Conservation (phyloP, 2,888 invertebrate species). For the Magallana nippona region DNA sequence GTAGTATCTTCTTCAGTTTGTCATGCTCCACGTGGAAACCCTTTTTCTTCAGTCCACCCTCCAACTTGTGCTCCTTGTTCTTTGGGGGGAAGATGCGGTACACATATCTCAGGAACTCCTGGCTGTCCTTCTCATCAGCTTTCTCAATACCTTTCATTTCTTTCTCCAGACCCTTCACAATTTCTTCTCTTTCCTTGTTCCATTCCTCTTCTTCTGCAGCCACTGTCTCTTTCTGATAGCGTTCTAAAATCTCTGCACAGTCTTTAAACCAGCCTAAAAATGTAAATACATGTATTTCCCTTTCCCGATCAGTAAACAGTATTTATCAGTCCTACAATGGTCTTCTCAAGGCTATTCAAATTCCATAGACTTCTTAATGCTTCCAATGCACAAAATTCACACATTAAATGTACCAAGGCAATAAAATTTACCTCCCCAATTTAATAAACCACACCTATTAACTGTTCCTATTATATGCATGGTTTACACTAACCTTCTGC, state of each 20-base stretch:
- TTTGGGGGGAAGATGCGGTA: slow-evolving; percentile 60
- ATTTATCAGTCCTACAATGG: too few relatives aligned
- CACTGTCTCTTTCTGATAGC: slow-evolving; percentile 59
- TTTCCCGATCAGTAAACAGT: too few relatives aligned
- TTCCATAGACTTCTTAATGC: too few relatives aligned
- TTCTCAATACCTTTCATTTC: slow-evolving; percentile 53
- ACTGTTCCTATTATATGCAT: neutral
- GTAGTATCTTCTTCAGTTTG: slow-evolving; percentile 54
- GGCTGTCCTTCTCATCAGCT: slow-evolving; percentile 39
- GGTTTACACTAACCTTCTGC: neutral
- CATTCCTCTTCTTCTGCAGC: slow-evolving; percentile 55
- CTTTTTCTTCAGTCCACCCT: slow-evolving; percentile 43
- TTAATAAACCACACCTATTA: too few relatives aligned
- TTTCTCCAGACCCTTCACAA: slow-evolving; percentile 51
- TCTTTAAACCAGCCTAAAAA: slow-evolving; percentile 63
- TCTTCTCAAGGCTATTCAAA: too few relatives aligned
- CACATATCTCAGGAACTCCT: slow-evolving; percentile 58
- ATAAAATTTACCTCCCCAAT: too few relatives aligned
- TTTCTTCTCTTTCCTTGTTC: slow-evolving; percentile 51
- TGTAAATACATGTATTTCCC: neutral
- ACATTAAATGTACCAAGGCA: too few relatives aligned
- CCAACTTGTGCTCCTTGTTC: slow-evolving; percentile 56
- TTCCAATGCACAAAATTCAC: too few relatives aligned
- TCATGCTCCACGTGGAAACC: slow-evolving; percentile 20
- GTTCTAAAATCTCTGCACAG: slow-evolving; percentile 51